Base-by-base conservation (phyloP, 2,797 vertebrate species). In the Coregonus ussuriensis region DNA sequence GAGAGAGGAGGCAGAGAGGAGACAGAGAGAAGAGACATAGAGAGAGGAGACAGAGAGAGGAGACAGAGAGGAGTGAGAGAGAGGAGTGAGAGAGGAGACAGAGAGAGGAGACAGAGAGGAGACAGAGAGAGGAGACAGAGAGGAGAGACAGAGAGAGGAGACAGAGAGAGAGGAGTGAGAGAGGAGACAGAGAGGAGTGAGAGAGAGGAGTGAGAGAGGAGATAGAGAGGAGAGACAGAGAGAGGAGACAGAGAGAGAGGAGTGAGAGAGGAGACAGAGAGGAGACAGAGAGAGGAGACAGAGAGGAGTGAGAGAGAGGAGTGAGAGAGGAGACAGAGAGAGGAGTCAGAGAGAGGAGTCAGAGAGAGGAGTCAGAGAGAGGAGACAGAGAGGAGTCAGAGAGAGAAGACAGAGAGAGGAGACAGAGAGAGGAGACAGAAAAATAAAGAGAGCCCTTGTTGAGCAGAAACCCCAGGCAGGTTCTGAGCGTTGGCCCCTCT, bases 401-500 rank as follows among this genome's bases (percentile, higher is more conserved):
- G 9, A 11, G 41, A 47, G 9, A 1, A 25, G 25, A 25, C 65
- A 41, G 41, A 41, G 41, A 41, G 41, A 47, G 41, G 0, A 47
- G 41, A 47, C 2, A 70, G 33, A 9, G 62, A 79, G 74, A 16
- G 21, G n/a, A 81, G n/a, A 76, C 51, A 68, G 14, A 73, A 59
- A 72, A n/a, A 47, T 15, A 78, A 77, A 82, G 67, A 65, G 6
- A 67, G 15, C 37, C 80, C 69, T 75, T 82, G 84, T 87, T 84
- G 75, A 85, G 80, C 82, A 85, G 74, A 83, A 89, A 90, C 87
- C 65, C 65, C 14, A 83, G 78, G 68, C 51, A 74, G 53, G 73
- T 67, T 87, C 82, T 87, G 81, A 86, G 87, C 83, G 84, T 78
- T 88, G 82, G 69, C 77, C 83, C 82, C 79, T 77, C 74, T 72